phyloP scores from a whole-genome alignment of 2,888 invertebrate species.

The Fragum whitleyi region DNA sequence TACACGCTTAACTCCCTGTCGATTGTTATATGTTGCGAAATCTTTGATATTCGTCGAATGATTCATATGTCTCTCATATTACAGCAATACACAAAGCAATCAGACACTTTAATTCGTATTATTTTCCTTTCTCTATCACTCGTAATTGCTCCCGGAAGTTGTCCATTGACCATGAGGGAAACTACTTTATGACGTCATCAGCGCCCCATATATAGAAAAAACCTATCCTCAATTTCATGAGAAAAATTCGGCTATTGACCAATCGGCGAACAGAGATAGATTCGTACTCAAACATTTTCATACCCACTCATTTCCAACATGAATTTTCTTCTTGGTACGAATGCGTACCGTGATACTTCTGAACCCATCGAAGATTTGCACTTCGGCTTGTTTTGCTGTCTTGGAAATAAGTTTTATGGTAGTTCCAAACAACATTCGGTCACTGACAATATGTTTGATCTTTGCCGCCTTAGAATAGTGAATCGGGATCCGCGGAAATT shows the following conservation, averaged over 20 bases:
- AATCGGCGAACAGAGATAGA: conserved; percentile 9
- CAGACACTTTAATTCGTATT: background rate
- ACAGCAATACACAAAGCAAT: background rate
- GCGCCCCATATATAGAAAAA: conserved; percentile 27
- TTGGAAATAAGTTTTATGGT: no score
- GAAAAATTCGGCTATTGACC: conserved; percentile 13
- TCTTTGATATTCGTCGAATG: background rate
- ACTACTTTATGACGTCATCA: conserved; percentile 47
- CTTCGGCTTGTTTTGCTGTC: no score
- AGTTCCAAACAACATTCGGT: no score
- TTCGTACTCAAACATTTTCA: background rate
- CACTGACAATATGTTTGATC: no score
- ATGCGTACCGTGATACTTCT: no score
- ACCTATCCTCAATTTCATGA: conserved; percentile 31
- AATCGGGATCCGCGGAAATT: no score
- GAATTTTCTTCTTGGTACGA: conserved; percentile 21
- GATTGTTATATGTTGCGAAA: background rate
- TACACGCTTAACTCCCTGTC: background rate
- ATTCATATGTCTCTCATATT: background rate
- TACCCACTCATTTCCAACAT: background rate
- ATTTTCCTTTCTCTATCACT: conserved; percentile 1
- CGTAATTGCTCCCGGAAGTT: conserved; percentile 39
- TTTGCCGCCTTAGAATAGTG: no score
- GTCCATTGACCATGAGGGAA: conserved; percentile 48
- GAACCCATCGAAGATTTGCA: no score